Evolutionary conservation across 2,888 invertebrate genomes (phyloP).

Genomic region (Parelbella ahira): DNA sequence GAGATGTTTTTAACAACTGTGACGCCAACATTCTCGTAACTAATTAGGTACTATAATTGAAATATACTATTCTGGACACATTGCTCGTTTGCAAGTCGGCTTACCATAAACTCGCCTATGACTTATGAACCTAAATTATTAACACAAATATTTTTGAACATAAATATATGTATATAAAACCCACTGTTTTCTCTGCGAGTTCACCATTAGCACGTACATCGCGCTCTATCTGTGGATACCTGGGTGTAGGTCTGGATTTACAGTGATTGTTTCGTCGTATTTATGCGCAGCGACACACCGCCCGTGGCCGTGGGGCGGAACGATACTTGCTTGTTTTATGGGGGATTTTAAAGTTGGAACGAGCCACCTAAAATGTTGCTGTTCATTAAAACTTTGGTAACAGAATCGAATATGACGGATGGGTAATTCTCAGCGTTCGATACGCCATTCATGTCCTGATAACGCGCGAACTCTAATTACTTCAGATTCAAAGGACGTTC

Average conservation of each 20-base stretch:
- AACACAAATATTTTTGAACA: too few relatives aligned
- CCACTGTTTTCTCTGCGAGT: conserved; percentile 37
- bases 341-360: conserved; percentile 25
- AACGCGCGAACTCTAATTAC: too few relatives aligned
- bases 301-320: conserved; percentile 42
- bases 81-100: too few relatives aligned
- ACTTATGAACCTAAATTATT: too few relatives aligned
- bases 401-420: conserved; percentile 18
- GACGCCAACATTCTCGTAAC: too few relatives aligned
- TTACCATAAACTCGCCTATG: too few relatives aligned
- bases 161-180: neutral
- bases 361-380: conserved; percentile 24
- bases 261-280: conserved; percentile 58
- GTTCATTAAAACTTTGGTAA: conserved; percentile 27
- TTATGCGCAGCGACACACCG: conserved; percentile 48
- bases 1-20: too few relatives aligned
- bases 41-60: too few relatives aligned
- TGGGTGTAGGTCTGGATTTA: conserved; percentile 50
- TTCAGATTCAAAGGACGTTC: too few relatives aligned
- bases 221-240: conserved; percentile 47
- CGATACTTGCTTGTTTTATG: conserved; percentile 43
- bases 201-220: conserved; percentile 38
- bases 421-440: too few relatives aligned
- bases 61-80: too few relatives aligned
- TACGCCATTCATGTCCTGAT: too few relatives aligned